Percentiles rank a stretch among this genome's conserved stretches.
These are phyloP conservation scores for Dexiosoma caninum DNA, from an alignment of 2,888 invertebrate species.

Conservation along the genomic window DNA sequence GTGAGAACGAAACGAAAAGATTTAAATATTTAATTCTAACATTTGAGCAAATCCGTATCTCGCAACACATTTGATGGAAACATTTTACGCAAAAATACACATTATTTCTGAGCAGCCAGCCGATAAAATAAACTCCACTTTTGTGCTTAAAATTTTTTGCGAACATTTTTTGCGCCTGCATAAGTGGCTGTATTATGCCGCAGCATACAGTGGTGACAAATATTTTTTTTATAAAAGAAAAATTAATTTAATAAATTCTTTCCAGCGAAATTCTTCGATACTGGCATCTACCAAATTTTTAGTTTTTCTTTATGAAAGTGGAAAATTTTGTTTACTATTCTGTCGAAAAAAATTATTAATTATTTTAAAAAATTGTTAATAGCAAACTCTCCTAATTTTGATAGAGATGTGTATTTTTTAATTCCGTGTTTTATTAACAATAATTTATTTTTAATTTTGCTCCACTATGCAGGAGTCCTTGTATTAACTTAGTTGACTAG, in stretches of 20 bases:
- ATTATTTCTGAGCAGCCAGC: not conserved
- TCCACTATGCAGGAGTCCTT: not conserved
- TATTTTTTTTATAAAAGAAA: no score
- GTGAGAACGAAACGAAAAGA: not conserved
- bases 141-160: constrained; percentile 11
- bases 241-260: no score
- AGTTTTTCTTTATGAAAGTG: no score
- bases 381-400: no score
- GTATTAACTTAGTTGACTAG: constrained; percentile 15
- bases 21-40: constrained; percentile 28
- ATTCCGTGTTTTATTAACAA: no score
- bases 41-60: constrained; percentile 18
- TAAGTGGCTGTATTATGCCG: not conserved
- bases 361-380: no score
- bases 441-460: not conserved
- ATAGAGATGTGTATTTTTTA: no score
- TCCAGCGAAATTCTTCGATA: no score
- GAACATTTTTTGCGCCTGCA: not conserved
- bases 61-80: not conserved
- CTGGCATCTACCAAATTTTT: no score
- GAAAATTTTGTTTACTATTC: no score
- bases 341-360: no score
- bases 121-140: not conserved
- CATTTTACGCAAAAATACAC: not conserved
- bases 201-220: not conserved